Percentiles rank a stretch among this genome's conserved stretches.
These are phyloP conservation scores for Steinernema scapterisci DNA, from an alignment of 2,888 invertebrate species.

Conservation along the genomic window DNA sequence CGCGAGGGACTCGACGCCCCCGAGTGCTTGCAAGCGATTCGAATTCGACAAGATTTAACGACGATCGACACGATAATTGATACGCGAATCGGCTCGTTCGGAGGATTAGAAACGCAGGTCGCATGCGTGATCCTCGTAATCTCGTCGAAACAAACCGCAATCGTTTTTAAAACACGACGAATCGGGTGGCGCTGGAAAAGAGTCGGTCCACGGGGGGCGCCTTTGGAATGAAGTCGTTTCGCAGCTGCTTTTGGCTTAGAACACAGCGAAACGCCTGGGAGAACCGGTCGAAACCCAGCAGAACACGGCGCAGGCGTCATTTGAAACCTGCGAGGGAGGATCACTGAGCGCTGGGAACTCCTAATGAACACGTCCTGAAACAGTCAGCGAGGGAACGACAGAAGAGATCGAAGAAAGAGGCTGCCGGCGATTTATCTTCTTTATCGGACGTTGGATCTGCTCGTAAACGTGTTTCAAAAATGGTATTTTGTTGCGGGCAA, in stretches of 20 bases:
- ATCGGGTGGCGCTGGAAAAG: too few relatives aligned
- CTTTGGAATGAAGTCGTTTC: slow-evolving; percentile 16
- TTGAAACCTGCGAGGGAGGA: neutral
- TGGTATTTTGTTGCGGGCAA: neutral
- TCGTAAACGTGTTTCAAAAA: slow-evolving; percentile 20
- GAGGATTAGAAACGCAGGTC: too few relatives aligned
- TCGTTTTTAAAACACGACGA: too few relatives aligned
- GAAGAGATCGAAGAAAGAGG: neutral
- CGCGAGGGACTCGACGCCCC: neutral
- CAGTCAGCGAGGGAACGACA: neutral
- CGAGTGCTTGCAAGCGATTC: neutral
- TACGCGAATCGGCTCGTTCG: neutral
- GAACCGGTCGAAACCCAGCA: slow-evolving; percentile 10
- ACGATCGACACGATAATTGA: neutral
- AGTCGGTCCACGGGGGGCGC: neutral
- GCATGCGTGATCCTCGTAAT: neutral
- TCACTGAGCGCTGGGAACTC: neutral
- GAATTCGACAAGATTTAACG: too few relatives aligned
- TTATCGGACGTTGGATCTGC: slow-evolving; percentile 22
- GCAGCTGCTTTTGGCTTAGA: slow-evolving; percentile 11
- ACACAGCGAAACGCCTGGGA: neutral
- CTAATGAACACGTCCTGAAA: neutral
- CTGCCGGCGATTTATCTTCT: neutral
- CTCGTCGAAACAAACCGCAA: slow-evolving; percentile 1
- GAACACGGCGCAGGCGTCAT: neutral